These are phyloP conservation scores for Pyxicephalus adspersus DNA, from an alignment of 2,113 vertebrate genomes.

Conservation along the genomic window DNA sequence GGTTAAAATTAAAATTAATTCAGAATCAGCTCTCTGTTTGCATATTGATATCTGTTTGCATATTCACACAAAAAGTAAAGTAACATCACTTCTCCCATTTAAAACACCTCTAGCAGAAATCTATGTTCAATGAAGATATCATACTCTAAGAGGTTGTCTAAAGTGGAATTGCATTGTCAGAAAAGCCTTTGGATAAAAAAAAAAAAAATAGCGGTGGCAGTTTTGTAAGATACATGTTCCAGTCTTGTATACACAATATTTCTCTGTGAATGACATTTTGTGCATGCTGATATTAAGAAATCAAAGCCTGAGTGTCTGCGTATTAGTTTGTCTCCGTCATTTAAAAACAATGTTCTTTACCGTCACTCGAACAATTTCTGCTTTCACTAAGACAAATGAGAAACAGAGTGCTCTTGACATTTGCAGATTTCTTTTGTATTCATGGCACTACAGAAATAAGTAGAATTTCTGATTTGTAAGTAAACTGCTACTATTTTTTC, in stretches of 20 bases:
- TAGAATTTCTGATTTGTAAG: background rate
- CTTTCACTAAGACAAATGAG: conserved; percentile 30
- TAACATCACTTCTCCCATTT: no score
- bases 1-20: no score
- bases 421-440: conserved; percentile 33
- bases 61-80: no score
- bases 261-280: background rate
- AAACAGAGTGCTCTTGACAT: conserved; percentile 23
- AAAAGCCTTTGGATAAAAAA: no score
- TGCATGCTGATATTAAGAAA: conserved; percentile 12
- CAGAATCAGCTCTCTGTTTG: no score
- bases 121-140: no score
- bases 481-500: background rate
- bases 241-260: background rate
- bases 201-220: no score
- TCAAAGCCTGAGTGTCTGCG: background rate
- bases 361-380: conserved; percentile 15
- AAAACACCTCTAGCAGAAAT: no score
- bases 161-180: no score
- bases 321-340: conserved; percentile 40
- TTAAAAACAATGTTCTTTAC: conserved; percentile 19
- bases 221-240: background rate
- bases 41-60: no score
- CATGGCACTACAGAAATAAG: background rate
- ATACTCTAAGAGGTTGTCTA: no score